These are phyloP conservation scores for Zenarchopterus dispar DNA, from an alignment of 2,797 vertebrate species.

Conservation along the genomic window DNA sequence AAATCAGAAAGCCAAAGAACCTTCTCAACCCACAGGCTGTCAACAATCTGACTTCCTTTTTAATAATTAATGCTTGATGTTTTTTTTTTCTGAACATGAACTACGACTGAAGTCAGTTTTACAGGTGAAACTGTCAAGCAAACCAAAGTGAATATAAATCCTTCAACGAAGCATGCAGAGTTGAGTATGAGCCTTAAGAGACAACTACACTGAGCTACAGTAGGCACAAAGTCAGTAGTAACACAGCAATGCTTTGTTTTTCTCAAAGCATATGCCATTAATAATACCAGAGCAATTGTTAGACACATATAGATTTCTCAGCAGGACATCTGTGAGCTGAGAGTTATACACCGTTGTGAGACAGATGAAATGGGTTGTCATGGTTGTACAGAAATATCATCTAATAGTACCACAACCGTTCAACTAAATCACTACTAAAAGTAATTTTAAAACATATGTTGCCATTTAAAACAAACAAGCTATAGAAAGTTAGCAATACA, in stretches of 20 bases:
- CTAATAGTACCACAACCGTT: too few species aligned
- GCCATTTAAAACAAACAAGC: too few species aligned
- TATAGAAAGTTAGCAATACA: too few species aligned
- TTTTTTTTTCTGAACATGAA: neutral
- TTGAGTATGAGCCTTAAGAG: neutral
- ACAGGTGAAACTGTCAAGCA: neutral
- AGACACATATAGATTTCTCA: constrained; percentile 10
- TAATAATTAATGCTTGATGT: constrained; percentile 2
- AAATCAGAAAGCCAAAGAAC: constrained; percentile 9
- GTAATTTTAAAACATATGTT: too few species aligned
- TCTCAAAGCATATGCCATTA: constrained; percentile 6
- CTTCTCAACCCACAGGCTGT: neutral
- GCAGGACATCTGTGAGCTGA: too few species aligned
- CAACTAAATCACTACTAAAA: too few species aligned
- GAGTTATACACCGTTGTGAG: too few species aligned
- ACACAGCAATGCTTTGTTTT: constrained; percentile 27
- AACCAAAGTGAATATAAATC: too few species aligned
- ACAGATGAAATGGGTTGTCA: too few species aligned
- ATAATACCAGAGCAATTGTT: constrained; percentile 9
- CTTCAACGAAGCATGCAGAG: constrained; percentile 10
- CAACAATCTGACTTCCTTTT: neutral
- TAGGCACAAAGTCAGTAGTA: constrained; percentile 24
- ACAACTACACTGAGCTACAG: constrained; percentile 10
- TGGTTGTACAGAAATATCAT: too few species aligned
- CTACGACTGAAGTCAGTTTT: neutral